These are phyloP conservation scores for Telmatherina bonti DNA, from an alignment of 2,797 vertebrate genomes.

Conservation along the genomic window DNA sequence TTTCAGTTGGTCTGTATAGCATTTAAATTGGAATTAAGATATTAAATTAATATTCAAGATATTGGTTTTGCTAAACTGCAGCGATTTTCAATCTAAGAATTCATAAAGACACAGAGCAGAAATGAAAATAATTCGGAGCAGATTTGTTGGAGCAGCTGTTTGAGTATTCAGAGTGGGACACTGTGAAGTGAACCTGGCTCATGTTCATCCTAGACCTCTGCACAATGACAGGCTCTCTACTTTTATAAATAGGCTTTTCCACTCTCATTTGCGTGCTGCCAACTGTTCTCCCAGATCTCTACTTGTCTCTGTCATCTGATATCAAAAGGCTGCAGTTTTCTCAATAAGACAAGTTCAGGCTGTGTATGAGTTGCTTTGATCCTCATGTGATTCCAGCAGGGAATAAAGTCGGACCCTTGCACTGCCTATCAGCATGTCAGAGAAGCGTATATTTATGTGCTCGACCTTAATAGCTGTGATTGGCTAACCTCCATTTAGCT, in stretches of 20 bases:
- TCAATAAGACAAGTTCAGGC: conserved; percentile 55
- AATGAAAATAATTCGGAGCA: conserved; percentile 26
- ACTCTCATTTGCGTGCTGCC: conserved; percentile 28
- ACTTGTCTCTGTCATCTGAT: conserved; percentile 56
- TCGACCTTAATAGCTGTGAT: conserved; percentile 73
- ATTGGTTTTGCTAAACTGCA: too few relatives aligned
- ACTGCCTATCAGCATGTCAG: conserved; percentile 58
- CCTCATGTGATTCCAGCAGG: conserved; percentile 41
- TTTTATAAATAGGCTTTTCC: conserved; percentile 60
- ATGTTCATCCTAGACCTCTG: conserved; percentile 43
- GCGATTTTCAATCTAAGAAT: conserved; percentile 1
- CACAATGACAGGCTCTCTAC: conserved; percentile 48
- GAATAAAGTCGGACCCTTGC: conserved; percentile 41
- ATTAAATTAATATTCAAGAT: too few relatives aligned
- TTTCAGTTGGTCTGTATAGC: too few relatives aligned
- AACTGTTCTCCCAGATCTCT: conserved; percentile 51
- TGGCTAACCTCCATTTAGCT: conserved; percentile 66
- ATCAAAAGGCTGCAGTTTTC: conserved; percentile 60
- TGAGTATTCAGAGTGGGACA: conserved; percentile 12
- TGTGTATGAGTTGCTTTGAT: conserved; percentile 62
- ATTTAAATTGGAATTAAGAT: too few relatives aligned
- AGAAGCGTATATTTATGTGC: conserved; percentile 67
- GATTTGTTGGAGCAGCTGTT: conserved; percentile 18
- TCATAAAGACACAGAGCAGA: background rate
- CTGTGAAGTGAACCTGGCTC: conserved; percentile 50